These are phyloP conservation scores for Antitype chi DNA, from an alignment of 2,888 invertebrate species.

Conservation along the genomic window DNA sequence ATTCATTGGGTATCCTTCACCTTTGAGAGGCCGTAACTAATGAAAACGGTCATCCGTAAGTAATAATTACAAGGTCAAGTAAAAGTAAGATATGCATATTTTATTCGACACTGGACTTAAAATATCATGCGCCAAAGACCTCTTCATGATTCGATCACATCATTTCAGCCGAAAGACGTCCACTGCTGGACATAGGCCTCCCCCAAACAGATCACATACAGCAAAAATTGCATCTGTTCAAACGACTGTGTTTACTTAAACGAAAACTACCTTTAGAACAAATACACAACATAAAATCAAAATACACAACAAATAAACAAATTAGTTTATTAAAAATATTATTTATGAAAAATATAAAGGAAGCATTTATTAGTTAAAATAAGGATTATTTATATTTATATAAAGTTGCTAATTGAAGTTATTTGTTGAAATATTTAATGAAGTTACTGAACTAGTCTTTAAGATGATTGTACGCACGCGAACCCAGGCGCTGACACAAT, in stretches of 20 bases:
- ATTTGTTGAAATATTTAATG: constrained; percentile 29
- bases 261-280: background rate
- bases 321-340: constrained; percentile 3
- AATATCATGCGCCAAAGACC: background rate
- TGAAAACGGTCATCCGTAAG: background rate
- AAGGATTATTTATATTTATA: background rate
- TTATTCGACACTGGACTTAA: background rate
- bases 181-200: too few species aligned
- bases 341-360: background rate
- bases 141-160: background rate
- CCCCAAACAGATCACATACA: background rate
- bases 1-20: background rate
- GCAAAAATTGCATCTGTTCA: background rate
- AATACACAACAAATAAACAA: background rate
- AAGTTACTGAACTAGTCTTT: constrained; percentile 15
- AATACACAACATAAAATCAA: too few species aligned
- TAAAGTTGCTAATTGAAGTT: constrained; percentile 1
- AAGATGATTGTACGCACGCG: constrained; percentile 13
- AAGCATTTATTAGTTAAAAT: background rate
- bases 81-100: background rate
- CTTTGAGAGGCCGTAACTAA: background rate
- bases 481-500: background rate
- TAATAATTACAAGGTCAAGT: background rate
- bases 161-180: too few species aligned
- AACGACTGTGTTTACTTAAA: background rate